Conservation (phyloP, 1,140 invertebrate species). For the Potamilus streckersoni region DNA sequence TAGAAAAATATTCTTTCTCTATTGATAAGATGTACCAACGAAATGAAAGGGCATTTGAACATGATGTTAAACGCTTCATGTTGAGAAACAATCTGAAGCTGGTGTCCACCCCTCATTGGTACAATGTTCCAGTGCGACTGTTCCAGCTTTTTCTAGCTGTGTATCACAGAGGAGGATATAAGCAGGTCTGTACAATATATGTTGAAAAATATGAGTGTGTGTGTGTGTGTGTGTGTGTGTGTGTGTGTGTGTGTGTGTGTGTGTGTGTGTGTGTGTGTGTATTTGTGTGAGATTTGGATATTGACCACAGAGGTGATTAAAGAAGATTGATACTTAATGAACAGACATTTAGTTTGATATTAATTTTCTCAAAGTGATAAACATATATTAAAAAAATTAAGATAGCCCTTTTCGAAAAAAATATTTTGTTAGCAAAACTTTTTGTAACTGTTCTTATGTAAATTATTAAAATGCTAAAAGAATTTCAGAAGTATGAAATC, state of each 20-base stretch:
- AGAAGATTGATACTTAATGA: too few relatives aligned
- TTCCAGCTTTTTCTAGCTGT: conserved; percentile 55
- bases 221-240: neutral
- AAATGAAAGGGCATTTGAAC: conserved; percentile 57
- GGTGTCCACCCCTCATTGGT: conserved; percentile 39
- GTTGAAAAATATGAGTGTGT: neutral
- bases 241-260: neutral
- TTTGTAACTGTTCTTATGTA: too few relatives aligned
- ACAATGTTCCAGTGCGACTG: conserved; percentile 40
- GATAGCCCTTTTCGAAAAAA: too few relatives aligned
- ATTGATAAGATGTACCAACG: conserved; percentile 49
- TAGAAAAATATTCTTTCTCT: neutral
- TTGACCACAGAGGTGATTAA: neutral
- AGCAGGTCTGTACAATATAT: conserved; percentile 38
- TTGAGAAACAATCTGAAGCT: conserved; percentile 34
- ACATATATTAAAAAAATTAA: too few relatives aligned
- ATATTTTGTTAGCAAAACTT: too few relatives aligned
- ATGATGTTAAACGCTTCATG: conserved; percentile 54
- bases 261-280: neutral
- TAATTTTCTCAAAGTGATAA: too few relatives aligned
- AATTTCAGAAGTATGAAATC: too few relatives aligned
- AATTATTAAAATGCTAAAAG: too few relatives aligned
- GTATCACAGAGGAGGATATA: conserved; percentile 50
- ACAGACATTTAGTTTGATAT: too few relatives aligned
- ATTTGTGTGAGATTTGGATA: neutral